A percentile compares a stretch with the other conserved stretches of the same genome.
Evolutionary conservation across 2,113 vertebrate genomes (phyloP).

Genomic region (Cryptotis parvus): DNA sequence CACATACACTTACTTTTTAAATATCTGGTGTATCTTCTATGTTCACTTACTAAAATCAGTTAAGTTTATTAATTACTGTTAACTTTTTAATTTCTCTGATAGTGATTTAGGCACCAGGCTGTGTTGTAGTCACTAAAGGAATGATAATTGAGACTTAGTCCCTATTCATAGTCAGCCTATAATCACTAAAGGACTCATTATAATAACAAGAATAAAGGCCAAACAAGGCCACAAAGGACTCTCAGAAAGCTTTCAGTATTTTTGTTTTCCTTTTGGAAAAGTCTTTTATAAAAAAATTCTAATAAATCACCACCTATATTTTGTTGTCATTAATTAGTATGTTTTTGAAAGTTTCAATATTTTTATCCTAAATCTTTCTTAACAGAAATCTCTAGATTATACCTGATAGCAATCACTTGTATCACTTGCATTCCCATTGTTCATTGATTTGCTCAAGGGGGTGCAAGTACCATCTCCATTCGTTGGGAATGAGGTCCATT

Average conservation of each 20-base stretch:
- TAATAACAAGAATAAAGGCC: no score
- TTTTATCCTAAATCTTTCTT: background rate
- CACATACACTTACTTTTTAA: background rate
- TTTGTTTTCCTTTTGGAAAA: background rate
- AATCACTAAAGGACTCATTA: background rate
- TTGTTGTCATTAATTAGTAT: background rate
- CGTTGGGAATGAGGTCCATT: no score
- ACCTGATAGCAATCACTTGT: no score
- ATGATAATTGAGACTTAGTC: background rate
- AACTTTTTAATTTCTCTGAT: background rate
- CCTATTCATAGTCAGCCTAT: background rate
- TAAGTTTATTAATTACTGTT: background rate
- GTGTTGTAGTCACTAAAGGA: background rate
- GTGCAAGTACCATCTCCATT: no score
- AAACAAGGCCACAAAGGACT: background rate
- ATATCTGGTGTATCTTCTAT: background rate
- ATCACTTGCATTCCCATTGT: no score
- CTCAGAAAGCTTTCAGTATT: background rate
- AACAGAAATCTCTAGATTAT: background rate
- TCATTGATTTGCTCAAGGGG: no score
- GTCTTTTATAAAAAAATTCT: background rate
- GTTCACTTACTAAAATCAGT: background rate
- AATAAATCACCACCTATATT: background rate
- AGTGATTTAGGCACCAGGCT: background rate
- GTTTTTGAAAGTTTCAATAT: background rate